Percentiles rank a stretch among this genome's conserved stretches.
Evolutionary conservation across 1,140 invertebrate species (phyloP).

Genomic region (Globodera rostochiensis): DNA sequence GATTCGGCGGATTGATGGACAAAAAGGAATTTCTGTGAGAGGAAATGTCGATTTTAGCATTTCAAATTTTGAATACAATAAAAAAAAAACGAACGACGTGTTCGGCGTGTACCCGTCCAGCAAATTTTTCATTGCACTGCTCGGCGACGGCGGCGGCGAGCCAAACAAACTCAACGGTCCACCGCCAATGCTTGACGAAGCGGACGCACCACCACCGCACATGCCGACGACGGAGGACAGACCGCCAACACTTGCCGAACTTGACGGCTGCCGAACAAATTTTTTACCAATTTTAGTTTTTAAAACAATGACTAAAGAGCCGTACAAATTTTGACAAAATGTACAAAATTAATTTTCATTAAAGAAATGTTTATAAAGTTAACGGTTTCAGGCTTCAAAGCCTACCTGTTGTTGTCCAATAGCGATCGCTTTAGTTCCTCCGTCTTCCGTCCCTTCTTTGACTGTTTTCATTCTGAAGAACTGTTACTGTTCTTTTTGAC

Average conservation of each 20-base stretch:
- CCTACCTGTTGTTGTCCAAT: not conserved
- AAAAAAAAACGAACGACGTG: constrained; percentile 3
- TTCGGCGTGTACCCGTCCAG: constrained; percentile 35
- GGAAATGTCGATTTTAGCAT: constrained; percentile 4
- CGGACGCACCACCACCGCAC: constrained; percentile 16
- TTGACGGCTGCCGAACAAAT: no score
- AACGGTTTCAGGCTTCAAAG: no score
- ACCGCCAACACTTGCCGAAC: not conserved
- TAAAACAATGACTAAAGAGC: no score
- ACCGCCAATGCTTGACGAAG: not conserved
- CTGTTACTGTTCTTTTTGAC: not conserved
- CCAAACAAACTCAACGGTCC: constrained; percentile 5
- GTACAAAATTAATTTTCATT: no score
- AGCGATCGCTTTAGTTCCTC: not conserved
- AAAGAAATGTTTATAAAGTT: no score
- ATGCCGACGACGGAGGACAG: constrained; percentile 28
- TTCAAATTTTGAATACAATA: not conserved
- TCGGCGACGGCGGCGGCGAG: constrained; percentile 36
- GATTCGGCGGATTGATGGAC: constrained; percentile 59
- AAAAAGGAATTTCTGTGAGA: constrained; percentile 53
- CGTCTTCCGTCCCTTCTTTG: not conserved
- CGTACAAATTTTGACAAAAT: no score
- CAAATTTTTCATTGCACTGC: constrained; percentile 29
- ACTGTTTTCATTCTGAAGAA: not conserved
- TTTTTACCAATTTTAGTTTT: no score